phyloP scores from a whole-genome alignment of 2,888 invertebrate genomes.

The Macropis europaea region DNA sequence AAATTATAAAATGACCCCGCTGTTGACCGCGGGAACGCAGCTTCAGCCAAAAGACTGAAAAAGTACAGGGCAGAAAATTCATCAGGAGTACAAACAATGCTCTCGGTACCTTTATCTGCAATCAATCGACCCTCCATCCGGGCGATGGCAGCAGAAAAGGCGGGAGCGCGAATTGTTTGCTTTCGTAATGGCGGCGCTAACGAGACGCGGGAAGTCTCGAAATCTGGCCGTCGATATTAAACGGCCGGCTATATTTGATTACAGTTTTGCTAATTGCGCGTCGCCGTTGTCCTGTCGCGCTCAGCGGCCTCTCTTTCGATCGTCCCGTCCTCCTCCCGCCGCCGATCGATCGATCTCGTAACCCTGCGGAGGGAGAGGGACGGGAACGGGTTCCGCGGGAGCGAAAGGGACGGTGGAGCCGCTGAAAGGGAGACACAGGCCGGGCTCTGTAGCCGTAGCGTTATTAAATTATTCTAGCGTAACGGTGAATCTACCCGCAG shows the following conservation, averaged over 20 bases:
- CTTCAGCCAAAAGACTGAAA: too few relatives aligned
- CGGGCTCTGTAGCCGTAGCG: slow-evolving; percentile 25
- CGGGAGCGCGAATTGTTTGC: slow-evolving; percentile 55
- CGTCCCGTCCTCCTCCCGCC: neutral
- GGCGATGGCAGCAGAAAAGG: slow-evolving; percentile 9
- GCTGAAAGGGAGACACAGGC: neutral
- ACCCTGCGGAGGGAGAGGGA: neutral
- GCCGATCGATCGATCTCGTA: neutral
- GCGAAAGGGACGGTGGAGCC: neutral
- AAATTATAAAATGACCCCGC: too few relatives aligned
- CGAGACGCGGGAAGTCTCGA: slow-evolving; percentile 49
- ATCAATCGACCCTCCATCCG: slow-evolving; percentile 15
- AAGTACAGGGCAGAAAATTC: neutral
- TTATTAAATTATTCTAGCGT: slow-evolving; percentile 72
- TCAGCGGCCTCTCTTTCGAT: neutral
- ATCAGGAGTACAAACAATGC: too few relatives aligned
- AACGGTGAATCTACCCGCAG: slow-evolving; percentile 62
- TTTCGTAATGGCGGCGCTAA: slow-evolving; percentile 53
- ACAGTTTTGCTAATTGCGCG: slow-evolving; percentile 69
- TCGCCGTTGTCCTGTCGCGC: slow-evolving; percentile 10
- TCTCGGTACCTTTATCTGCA: neutral
- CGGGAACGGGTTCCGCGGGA: neutral
- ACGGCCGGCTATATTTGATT: slow-evolving; percentile 67
- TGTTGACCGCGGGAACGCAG: too few relatives aligned
- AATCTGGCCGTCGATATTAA: slow-evolving; percentile 58